phyloP scores from a whole-genome alignment of 1,140 invertebrate genomes.

The Spodoptera frugiperda region DNA sequence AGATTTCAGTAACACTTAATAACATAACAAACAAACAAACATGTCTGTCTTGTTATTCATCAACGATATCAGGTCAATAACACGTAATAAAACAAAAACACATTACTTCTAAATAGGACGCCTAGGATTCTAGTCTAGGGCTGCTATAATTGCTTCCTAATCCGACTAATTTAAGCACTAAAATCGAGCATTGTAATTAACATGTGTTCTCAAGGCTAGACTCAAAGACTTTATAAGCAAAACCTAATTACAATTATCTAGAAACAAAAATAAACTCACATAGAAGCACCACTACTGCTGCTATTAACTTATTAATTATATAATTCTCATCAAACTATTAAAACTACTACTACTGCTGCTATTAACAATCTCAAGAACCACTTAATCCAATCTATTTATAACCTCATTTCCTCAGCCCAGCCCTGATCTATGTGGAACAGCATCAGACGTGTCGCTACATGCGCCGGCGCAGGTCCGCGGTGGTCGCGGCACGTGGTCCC shows the following conservation, averaged over 20 bases:
- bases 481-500: constrained; percentile 62
- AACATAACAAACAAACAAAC: background rate
- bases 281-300: no score
- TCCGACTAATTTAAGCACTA: background rate
- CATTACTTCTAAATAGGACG: constrained; percentile 19
- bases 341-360: no score
- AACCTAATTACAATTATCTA: background rate
- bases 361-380: background rate
- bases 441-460: constrained; percentile 59
- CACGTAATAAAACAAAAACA: constrained; percentile 25
- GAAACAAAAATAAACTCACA: background rate
- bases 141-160: background rate
- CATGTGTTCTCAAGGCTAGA: no score
- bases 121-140: constrained; percentile 5
- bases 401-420: constrained; percentile 8
- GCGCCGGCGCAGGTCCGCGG: constrained; percentile 57
- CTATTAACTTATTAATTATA: no score
- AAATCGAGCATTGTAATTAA: no score
- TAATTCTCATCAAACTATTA: no score
- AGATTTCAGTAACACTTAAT: no score
- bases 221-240: background rate
- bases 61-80: constrained; percentile 31
- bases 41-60: constrained; percentile 2
- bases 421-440: constrained; percentile 32
- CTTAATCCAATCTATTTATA: constrained; percentile 24